These are phyloP conservation scores for Pristionchus maxplancki DNA, from an alignment of 2,888 invertebrate species.

Conservation along the genomic window DNA sequence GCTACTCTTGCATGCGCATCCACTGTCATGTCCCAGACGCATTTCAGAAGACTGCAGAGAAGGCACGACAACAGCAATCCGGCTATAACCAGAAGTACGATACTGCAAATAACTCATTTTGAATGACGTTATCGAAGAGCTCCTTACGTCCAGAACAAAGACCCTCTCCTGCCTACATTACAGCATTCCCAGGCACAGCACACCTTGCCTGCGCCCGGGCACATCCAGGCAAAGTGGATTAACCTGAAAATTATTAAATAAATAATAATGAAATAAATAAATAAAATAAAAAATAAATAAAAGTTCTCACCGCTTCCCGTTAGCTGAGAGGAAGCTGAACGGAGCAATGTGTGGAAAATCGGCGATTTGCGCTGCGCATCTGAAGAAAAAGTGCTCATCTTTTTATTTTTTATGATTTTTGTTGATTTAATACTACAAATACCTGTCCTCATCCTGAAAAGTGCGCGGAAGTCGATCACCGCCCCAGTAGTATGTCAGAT, in stretches of 20 bases:
- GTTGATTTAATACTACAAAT: not conserved
- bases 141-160: too few species aligned
- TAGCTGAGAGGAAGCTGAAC: not conserved
- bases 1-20: too few species aligned
- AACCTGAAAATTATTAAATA: not conserved
- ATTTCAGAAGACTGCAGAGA: too few species aligned
- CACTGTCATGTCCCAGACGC: too few species aligned
- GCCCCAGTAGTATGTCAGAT: not conserved
- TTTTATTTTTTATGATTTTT: too few species aligned
- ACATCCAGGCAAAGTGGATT: not conserved
- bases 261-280: not conserved
- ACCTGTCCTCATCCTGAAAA: not conserved
- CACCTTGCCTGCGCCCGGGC: not conserved
- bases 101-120: too few species aligned
- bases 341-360: not conserved
- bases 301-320: not conserved
- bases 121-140: too few species aligned
- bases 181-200: constrained; percentile 13
- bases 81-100: too few species aligned
- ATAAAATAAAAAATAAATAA: not conserved
- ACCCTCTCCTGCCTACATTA: too few species aligned
- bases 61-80: too few species aligned
- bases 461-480: not conserved
- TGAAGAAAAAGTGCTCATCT: not conserved
- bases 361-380: not conserved